These are phyloP conservation scores for Hapalemur alaotrensis DNA, from an alignment of 2,797 vertebrate species.

Conservation along the genomic window DNA sequence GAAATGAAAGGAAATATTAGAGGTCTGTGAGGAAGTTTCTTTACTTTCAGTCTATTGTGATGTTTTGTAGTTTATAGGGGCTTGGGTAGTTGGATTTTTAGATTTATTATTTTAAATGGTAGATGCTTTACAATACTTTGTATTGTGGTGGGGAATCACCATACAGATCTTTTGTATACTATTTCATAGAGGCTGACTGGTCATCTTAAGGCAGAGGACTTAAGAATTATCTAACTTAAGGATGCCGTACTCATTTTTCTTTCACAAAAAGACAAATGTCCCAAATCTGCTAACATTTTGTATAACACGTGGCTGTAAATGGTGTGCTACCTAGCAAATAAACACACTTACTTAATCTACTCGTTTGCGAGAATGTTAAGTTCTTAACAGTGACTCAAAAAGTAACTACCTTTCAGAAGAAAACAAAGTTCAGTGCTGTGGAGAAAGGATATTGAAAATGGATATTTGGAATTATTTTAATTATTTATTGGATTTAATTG, in stretches of 20 bases:
- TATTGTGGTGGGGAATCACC: background rate
- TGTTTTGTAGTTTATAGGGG: background rate
- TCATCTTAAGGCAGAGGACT: slow-evolving; percentile 15
- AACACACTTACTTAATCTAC: slow-evolving; percentile 15
- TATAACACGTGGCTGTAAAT: background rate
- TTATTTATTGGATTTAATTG: slow-evolving; percentile 53
- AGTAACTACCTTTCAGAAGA: slow-evolving; percentile 32
- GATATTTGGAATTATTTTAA: slow-evolving; percentile 21
- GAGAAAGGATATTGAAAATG: slow-evolving; percentile 43
- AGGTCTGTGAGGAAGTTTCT: background rate
- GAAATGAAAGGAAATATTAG: slow-evolving; percentile 1
- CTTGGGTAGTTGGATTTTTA: slow-evolving; percentile 26
- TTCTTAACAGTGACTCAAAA: slow-evolving; percentile 46
- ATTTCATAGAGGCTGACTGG: slow-evolving; percentile 12
- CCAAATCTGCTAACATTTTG: slow-evolving; percentile 36
- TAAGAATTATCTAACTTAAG: slow-evolving; percentile 42
- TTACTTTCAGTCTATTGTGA: slow-evolving; percentile 25
- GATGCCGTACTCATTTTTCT: slow-evolving; percentile 10
- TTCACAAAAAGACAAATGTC: slow-evolving; percentile 20
- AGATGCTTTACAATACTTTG: background rate
- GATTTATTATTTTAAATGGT: slow-evolving; percentile 45
- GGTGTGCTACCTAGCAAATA: background rate
- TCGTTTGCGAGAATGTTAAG: background rate
- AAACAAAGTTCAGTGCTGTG: slow-evolving; percentile 18
- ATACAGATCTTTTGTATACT: slow-evolving; percentile 3